These are phyloP conservation scores for Melanostoma mellinum DNA, from an alignment of 2,888 invertebrate genomes.

Conservation along the genomic window DNA sequence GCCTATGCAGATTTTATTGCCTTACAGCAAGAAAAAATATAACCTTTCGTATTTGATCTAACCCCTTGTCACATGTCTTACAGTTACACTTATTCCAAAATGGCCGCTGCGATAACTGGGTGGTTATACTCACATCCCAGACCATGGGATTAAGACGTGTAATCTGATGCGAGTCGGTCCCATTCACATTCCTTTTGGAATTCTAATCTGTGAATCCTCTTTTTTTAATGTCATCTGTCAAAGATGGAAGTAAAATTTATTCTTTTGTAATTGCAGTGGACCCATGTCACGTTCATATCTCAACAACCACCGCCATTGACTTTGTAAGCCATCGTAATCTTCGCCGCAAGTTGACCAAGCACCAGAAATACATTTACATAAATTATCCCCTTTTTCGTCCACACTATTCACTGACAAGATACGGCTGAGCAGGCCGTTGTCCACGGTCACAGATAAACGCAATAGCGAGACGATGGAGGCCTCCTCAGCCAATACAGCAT, in stretches of 20 bases:
- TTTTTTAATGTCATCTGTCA: slow-evolving; percentile 80
- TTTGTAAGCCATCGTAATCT: slow-evolving; percentile 44
- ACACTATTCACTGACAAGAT: slow-evolving; percentile 41
- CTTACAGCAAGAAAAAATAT: too few relatives aligned
- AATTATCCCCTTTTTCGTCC: slow-evolving; percentile 77
- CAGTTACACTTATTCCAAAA: background rate
- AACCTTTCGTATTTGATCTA: too few relatives aligned
- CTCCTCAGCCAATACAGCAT: slow-evolving; percentile 52
- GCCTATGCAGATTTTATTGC: too few relatives aligned
- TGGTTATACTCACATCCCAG: background rate
- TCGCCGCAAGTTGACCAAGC: slow-evolving; percentile 69
- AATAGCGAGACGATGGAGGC: slow-evolving; percentile 29
- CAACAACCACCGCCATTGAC: slow-evolving; percentile 35
- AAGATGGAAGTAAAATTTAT: slow-evolving; percentile 81
- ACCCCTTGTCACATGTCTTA: too few relatives aligned
- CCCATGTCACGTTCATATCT: slow-evolving; percentile 70
- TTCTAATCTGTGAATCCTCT: slow-evolving; percentile 25
- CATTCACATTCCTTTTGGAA: slow-evolving; percentile 42
- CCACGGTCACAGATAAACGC: slow-evolving; percentile 49
- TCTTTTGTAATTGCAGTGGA: slow-evolving; percentile 80
- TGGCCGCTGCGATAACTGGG: background rate
- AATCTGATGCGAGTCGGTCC: slow-evolving; percentile 37
- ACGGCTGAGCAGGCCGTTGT: slow-evolving; percentile 27
- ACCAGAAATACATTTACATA: slow-evolving; percentile 78
- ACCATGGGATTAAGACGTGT: slow-evolving; percentile 13